Evolutionary conservation across 1,140 invertebrate genomes (phyloP), one percentile per base, ranked within the genome.

Genomic region (Solenopsis invicta): DNA sequence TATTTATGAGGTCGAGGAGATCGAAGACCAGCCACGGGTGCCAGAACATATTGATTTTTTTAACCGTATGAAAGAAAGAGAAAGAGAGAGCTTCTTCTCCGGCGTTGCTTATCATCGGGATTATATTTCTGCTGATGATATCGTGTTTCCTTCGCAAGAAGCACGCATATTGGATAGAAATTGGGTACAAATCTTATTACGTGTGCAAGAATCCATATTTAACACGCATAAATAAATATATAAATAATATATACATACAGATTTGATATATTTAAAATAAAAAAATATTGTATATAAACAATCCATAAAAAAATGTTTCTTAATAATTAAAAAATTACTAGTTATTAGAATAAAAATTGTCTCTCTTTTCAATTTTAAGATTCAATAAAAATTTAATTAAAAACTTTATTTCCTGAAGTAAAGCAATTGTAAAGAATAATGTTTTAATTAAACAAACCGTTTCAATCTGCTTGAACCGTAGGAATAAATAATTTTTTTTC

Each of bases 1-100:
- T 84, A 84, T 84, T 75, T 61, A 84, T 62, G 54, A 50, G 41
- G 54, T 48, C 41, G 24, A 50, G 37, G 1, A 48, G 41, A 59
- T 72, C 80, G 54, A 61, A 75, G 52, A 71, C 21, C 78, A 45
- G 16, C 10, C 37, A 29, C 13, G 21, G 48, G 4, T 80, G 64
- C 34, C 45, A 54, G 34, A 81, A 69, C 13, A 29, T 81, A 81
- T 81, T 41, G 62, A 69, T 81, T 81, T 41, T 67, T 78, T 61
- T 16, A 34, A 24, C 13, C 4, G 21, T 6, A 13, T 37, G 48
- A 52, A 29, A n/a, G 48, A 18, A 18, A 67, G 4, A 67, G 16
- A 37, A n/a, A 45, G 24, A 61, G 37, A 45, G 13, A 76, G 52
- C 29, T 37, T 48, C 29, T 74, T 29, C 54, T 1, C 2, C 34